Conservation (phyloP, 2,888 invertebrate species). For the Troilus luridus region DNA sequence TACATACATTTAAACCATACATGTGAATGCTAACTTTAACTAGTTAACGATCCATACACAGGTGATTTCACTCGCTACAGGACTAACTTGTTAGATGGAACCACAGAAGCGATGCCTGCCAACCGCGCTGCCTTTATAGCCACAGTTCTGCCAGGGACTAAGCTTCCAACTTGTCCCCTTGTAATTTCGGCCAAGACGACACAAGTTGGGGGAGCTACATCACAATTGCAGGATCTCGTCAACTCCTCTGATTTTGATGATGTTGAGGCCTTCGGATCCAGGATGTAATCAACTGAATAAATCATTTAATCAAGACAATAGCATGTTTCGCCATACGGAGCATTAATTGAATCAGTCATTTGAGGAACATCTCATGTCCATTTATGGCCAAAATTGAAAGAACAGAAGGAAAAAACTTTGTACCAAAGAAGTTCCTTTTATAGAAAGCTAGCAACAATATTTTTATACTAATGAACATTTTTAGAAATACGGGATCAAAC, state of each 20-base stretch:
- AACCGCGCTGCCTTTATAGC: neutral
- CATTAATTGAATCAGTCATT: no score
- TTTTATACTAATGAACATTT: no score
- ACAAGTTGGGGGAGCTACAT: neutral
- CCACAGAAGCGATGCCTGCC: neutral
- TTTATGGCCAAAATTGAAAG: no score
- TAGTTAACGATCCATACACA: neutral
- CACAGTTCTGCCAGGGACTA: neutral
- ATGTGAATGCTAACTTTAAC: neutral
- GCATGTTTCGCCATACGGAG: no score
- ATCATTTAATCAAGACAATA: neutral
- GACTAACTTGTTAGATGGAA: neutral
- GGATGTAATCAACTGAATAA: neutral
- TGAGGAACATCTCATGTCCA: no score
- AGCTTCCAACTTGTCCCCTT: neutral
- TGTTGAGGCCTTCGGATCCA: neutral
- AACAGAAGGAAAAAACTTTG: no score
- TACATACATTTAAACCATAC: no score
- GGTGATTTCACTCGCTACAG: no score
- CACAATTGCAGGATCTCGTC: neutral
- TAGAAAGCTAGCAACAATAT: no score
- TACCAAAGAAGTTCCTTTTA: no score
- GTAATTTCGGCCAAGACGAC: neutral
- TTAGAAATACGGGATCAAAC: no score
- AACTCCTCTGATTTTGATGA: neutral